Conservation (phyloP, 2,797 vertebrate species). For the Muraenolepis orangiensis region DNA sequence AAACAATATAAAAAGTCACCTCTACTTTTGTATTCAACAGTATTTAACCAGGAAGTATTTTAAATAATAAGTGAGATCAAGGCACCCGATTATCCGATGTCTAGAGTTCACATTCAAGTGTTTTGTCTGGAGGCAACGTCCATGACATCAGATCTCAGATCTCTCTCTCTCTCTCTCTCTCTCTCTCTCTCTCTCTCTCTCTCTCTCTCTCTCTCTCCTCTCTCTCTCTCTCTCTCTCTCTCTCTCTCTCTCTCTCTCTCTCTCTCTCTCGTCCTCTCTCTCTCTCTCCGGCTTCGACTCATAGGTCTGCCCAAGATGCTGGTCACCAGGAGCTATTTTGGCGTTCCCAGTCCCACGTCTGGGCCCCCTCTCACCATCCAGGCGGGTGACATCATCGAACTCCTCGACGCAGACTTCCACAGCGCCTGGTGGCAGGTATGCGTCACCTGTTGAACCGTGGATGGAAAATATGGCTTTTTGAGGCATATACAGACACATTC, state of each 20-base stretch:
- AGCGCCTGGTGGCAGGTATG: slow-evolving; percentile 96
- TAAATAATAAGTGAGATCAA: no score
- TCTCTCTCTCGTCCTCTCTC: not conserved
- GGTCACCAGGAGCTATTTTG: slow-evolving; percentile 85
- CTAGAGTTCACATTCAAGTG: no score
- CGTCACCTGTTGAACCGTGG: not conserved
- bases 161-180: not conserved
- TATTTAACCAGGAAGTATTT: no score
- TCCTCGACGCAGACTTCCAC: slow-evolving; percentile 85
- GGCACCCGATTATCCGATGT: no score
- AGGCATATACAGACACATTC: no score
- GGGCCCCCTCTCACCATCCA: slow-evolving; percentile 85
- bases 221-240: not conserved
- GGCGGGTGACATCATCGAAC: slow-evolving; percentile 86
- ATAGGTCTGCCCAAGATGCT: slow-evolving; percentile 92
- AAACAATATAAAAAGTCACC: no score
- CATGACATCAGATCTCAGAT: not conserved
- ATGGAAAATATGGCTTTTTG: no score
- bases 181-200: not conserved
- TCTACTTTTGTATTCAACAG: no score
- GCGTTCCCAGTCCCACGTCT: slow-evolving; percentile 78
- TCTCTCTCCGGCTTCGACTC: not conserved
- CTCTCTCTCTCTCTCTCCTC: no score
- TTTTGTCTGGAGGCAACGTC: not conserved
- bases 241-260: not conserved